These are phyloP conservation scores for Epinephelus malabaricus DNA, from an alignment of 2,797 vertebrate species.

Conservation along the genomic window DNA sequence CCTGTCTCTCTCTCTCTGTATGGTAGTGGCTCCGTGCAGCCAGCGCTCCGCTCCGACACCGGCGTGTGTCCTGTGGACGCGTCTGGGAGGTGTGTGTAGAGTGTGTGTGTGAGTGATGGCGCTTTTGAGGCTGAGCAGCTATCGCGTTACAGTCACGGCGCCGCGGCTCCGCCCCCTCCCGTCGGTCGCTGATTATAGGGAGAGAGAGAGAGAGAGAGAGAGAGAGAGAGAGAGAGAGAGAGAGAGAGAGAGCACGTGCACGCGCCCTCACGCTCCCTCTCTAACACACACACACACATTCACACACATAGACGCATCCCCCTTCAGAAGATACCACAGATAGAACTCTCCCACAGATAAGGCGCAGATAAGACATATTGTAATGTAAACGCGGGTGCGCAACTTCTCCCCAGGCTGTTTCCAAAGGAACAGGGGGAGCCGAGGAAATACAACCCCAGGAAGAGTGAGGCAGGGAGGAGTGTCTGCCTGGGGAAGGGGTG, in stretches of 20 bases:
- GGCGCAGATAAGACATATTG: constrained; percentile 53
- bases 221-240: background rate
- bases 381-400: constrained; percentile 48
- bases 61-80: constrained; percentile 56
- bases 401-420: constrained; percentile 61
- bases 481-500: background rate
- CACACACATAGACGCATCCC: constrained; percentile 1
- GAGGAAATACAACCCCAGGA: constrained; percentile 29
- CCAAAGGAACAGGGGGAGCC: constrained; percentile 19
- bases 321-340: constrained; percentile 54
- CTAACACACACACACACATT: constrained; percentile 9
- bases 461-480: constrained; percentile 36
- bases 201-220: constrained; percentile 23
- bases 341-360: constrained; percentile 61
- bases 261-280: background rate
- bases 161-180: constrained; percentile 87
- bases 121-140: constrained; percentile 85
- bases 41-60: constrained; percentile 49
- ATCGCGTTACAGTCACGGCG: constrained; percentile 90
- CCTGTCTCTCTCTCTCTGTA: constrained; percentile 19
- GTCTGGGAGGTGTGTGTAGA: constrained; percentile 61
- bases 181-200: constrained; percentile 83
- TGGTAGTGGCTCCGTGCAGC: constrained; percentile 41
- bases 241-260: background rate
- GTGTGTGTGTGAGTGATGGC: constrained; percentile 85